phyloP scores from a whole-genome alignment of 2,888 invertebrate species.

The Cyclophora albipunctata region DNA sequence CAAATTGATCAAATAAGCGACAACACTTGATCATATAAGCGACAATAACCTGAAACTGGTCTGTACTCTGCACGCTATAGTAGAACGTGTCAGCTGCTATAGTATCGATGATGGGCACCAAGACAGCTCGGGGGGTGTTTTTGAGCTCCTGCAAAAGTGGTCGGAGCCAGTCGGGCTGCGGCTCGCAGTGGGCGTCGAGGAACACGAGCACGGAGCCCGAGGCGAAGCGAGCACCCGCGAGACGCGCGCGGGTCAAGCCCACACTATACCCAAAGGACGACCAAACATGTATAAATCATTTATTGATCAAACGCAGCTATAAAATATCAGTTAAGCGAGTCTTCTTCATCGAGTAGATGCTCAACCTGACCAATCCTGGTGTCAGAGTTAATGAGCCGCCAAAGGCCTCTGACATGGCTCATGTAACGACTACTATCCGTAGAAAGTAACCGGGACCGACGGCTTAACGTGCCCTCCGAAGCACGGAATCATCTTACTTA shows the following conservation, averaged over 20 bases:
- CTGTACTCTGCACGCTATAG: conserved; percentile 78
- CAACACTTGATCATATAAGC: too few relatives aligned
- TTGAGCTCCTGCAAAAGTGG: conserved; percentile 86
- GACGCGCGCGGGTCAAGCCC: conserved; percentile 82
- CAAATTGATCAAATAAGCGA: too few relatives aligned
- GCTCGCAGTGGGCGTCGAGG: conserved; percentile 95
- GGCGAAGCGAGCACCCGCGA: conserved; percentile 90
- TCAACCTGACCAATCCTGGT: too few relatives aligned
- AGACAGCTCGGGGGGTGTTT: conserved; percentile 84
- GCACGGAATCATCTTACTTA: too few relatives aligned
- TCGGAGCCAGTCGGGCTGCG: conserved; percentile 87
- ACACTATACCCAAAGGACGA: conserved; percentile 17
- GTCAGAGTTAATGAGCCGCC: too few relatives aligned
- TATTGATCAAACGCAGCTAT: background rate
- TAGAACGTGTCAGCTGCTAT: conserved; percentile 88
- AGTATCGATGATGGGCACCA: conserved; percentile 96
- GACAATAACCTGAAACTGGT: conserved; percentile 54
- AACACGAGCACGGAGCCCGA: conserved; percentile 87
- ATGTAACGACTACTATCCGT: too few relatives aligned
- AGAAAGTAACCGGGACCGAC: too few relatives aligned
- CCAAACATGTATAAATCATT: background rate
- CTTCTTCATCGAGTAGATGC: too few relatives aligned
- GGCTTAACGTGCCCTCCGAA: too few relatives aligned
- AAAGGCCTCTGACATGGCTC: too few relatives aligned
- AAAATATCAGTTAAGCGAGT: too few relatives aligned